phyloP scores from a whole-genome alignment of 2,113 vertebrate species.

The Sorex araneus region DNA sequence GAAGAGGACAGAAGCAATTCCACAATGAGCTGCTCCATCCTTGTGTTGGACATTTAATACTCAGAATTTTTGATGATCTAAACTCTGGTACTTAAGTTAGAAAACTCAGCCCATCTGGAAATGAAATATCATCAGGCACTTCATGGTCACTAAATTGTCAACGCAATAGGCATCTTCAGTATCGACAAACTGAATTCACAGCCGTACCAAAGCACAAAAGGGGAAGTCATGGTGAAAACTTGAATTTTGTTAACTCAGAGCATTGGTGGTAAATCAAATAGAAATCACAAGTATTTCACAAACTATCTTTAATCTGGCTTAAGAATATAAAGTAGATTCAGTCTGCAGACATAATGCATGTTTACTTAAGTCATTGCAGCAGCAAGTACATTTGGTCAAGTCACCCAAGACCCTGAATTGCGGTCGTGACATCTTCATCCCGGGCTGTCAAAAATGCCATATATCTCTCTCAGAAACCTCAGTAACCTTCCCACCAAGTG shows the following conservation, averaged over 20 bases:
- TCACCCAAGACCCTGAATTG: constrained; percentile 76
- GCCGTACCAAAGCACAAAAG: not conserved
- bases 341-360: constrained; percentile 40
- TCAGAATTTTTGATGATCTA: not conserved
- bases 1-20: not conserved
- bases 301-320: constrained; percentile 33
- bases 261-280: not conserved
- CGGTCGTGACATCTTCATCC: constrained; percentile 84
- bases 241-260: not conserved
- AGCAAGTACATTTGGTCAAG: constrained; percentile 83
- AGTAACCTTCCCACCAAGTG: not conserved
- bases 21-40: not conserved
- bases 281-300: not conserved
- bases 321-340: constrained; percentile 67
- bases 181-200: not conserved
- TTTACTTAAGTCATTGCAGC: constrained; percentile 75
- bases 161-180: not conserved
- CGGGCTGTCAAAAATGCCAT: too few relatives aligned
- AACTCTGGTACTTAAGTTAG: not conserved
- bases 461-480: too few relatives aligned
- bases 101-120: not conserved
- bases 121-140: not conserved
- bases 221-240: not conserved
- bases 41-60: not conserved
- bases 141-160: constrained; percentile 32